These are phyloP conservation scores for Trematomus loennbergii DNA, from an alignment of 2,113 vertebrate species.

Conservation along the genomic window DNA sequence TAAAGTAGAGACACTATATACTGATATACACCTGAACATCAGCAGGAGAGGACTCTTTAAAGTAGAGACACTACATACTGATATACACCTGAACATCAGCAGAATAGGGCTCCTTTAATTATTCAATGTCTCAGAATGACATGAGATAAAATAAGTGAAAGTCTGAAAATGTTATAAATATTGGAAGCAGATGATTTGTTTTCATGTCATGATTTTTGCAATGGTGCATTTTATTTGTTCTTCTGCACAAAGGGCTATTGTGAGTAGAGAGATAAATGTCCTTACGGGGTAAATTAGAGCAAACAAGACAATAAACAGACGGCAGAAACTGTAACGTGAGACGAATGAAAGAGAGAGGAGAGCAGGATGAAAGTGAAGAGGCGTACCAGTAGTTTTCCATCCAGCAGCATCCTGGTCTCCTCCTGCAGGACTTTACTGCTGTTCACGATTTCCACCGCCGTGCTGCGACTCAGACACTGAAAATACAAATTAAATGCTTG, in stretches of 20 bases:
- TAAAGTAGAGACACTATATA: too few species aligned
- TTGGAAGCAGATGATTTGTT: too few species aligned
- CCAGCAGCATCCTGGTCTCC: slow-evolving; percentile 92
- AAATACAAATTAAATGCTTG: neutral
- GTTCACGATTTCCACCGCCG: slow-evolving; percentile 91
- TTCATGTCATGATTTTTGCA: too few species aligned
- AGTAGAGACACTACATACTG: too few species aligned
- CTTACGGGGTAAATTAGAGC: neutral
- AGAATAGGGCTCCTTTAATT: too few species aligned
- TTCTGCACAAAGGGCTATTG: neutral
- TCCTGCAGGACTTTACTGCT: slow-evolving; percentile 92
- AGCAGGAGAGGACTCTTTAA: too few species aligned
- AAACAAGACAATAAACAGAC: neutral
- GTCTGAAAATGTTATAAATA: too few species aligned
- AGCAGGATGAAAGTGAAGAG: neutral
- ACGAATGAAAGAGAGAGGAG: neutral
- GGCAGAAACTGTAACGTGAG: slow-evolving; percentile 8
- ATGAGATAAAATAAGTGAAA: too few species aligned
- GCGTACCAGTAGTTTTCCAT: slow-evolving; percentile 90
- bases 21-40: too few species aligned
- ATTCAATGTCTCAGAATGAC: neutral
- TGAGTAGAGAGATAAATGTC: neutral
- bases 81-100: too few species aligned
- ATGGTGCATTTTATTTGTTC: neutral
- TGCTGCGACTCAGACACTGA: slow-evolving; percentile 92